phyloP scores from a whole-genome alignment of 2,113 vertebrate genomes.

The Saguinus imperator region DNA sequence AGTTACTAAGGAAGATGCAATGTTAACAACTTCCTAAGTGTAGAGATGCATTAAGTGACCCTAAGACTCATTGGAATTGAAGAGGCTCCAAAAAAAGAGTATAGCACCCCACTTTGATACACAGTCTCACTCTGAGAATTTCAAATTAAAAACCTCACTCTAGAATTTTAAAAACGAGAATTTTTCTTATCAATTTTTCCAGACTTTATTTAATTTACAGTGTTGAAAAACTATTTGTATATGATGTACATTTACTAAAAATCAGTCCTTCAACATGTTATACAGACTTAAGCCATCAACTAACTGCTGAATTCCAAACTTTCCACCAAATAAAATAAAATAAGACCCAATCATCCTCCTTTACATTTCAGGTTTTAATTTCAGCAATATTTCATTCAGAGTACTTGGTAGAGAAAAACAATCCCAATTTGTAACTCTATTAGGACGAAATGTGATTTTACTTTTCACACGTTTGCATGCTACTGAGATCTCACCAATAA shows the following conservation, averaged over 20 bases:
- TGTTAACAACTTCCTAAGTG: not conserved
- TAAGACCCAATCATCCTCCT: not conserved
- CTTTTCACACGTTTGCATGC: fast-evolving
- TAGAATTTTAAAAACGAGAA: not conserved
- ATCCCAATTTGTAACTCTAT: not conserved
- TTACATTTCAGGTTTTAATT: not conserved
- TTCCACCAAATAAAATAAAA: not conserved
- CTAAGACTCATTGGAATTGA: not conserved
- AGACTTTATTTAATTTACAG: conserved; percentile 14
- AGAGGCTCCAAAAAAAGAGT: not conserved
- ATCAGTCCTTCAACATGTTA: not conserved
- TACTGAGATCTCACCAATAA: not conserved
- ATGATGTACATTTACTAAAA: not conserved
- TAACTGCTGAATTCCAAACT: not conserved
- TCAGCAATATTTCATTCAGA: not conserved
- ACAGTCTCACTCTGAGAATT: not conserved
- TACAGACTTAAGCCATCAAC: not conserved
- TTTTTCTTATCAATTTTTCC: not conserved
- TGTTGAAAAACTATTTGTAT: not conserved
- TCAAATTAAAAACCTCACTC: too few species aligned
- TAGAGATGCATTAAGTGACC: not conserved
- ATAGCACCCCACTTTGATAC: not conserved
- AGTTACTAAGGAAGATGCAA: not conserved
- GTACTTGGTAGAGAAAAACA: not conserved
- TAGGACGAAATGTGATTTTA: not conserved